Conservation (phyloP, 2,113 vertebrate species). For the Salvelinus alpinus region DNA sequence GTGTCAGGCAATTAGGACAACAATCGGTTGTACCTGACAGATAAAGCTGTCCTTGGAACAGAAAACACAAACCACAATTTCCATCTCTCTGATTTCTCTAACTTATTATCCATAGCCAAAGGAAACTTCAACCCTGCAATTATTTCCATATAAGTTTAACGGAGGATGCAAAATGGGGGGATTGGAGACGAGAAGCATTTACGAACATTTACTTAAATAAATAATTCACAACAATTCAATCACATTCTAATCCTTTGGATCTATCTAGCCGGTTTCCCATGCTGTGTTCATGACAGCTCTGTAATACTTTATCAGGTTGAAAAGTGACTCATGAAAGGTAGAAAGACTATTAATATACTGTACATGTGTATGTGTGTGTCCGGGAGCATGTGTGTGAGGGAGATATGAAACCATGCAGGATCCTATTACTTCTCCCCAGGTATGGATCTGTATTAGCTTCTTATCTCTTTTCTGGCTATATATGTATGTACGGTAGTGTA, state of each 20-base stretch:
- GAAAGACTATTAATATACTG: background rate
- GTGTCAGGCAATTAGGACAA: constrained; percentile 47
- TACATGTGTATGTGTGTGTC: background rate
- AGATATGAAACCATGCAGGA: background rate
- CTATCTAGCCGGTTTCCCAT: background rate
- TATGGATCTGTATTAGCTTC: constrained; percentile 39
- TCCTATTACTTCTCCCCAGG: background rate
- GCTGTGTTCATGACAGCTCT: no score
- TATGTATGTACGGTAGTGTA: constrained; percentile 28
- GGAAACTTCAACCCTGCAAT: constrained; percentile 31
- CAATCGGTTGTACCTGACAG: constrained; percentile 37
- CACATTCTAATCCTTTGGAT: no score
- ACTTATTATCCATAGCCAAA: constrained; percentile 31
- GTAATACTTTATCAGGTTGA: background rate
- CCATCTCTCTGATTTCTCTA: constrained; percentile 21
- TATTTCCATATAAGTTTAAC: constrained; percentile 27
- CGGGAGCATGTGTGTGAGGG: background rate
- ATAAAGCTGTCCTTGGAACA: constrained; percentile 26
- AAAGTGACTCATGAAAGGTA: background rate
- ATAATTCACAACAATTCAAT: no score
- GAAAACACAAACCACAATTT: background rate
- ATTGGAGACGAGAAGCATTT: constrained; percentile 6
- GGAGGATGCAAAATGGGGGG: constrained; percentile 5
- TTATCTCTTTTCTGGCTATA: constrained; percentile 65
- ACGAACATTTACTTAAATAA: no score